Evolutionary conservation across 1,140 invertebrate species (phyloP), one percentile per base, ranked within the genome.

Genomic region (Elymnias hypermnestra): DNA sequence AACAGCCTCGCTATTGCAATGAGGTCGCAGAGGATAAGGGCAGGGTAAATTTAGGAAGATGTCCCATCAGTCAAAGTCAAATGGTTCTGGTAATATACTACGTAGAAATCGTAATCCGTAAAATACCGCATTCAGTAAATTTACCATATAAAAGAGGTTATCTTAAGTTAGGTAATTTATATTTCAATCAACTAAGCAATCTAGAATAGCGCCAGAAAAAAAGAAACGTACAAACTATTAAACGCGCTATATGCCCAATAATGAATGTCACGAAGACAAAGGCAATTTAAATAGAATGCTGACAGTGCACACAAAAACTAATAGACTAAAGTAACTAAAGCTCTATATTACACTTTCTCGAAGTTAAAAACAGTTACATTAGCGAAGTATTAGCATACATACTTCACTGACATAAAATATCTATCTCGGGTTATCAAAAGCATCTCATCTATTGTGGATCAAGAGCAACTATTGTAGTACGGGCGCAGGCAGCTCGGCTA

Each of bases 391-490:
- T 54, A 57, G 44, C 40, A 45, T 48, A 46, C 45, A 53, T 44
- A 50, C 14, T 49, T 49, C 29, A 31, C 28, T 52, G 40, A 53
- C 46, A 45, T 41, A 53, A 59, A 63, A 53, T 57, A 51, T 59
- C 53, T 37, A 51, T 50, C 37, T 29, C 31, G 26, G 31, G 44
- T 63, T 63, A 63, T 63, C 57, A 48, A 28, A 52, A 37, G 33
- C 23, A 56, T 46, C 43, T 36, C 21, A 63, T 59, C 57, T 52
- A 42, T 53, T 31, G 47, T 31, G 51, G 51, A 57, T 62, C 51
- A 47, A 55, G 60, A 55, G 49, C 43, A 45, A 43, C 36, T 28
- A 44, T 49, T 38, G 44, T 26, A n/a, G 23, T 23, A 31, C 49
- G 40, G 13, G 18, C 35, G 35, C 22, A 35, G 25, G 39, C 31